These are phyloP conservation scores for Hirtodrosophila confusa DNA, from an alignment of 2,888 invertebrate genomes.

Conservation along the genomic window DNA sequence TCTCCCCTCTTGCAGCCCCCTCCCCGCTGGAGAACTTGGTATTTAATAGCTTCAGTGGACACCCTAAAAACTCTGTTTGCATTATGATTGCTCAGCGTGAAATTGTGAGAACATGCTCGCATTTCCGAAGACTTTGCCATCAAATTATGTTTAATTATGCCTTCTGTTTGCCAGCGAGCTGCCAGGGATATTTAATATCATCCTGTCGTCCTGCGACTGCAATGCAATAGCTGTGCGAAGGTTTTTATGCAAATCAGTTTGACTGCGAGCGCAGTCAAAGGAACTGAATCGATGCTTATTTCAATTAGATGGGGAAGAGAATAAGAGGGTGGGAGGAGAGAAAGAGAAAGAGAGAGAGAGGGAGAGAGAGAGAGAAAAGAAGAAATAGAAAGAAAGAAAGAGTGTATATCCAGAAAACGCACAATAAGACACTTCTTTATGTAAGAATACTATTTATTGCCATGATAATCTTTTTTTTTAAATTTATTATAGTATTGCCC, in stretches of 20 bases:
- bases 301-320: no score
- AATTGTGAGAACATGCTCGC: constrained; percentile 67
- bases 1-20: constrained; percentile 30
- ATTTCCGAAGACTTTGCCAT: constrained; percentile 39
- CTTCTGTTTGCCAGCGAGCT: constrained; percentile 34
- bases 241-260: constrained; percentile 57
- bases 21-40: constrained; percentile 41
- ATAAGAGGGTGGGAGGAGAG: no score
- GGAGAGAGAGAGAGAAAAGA: no score
- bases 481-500: no score
- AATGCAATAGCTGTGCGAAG: constrained; percentile 76
- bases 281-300: no score
- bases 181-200: constrained; percentile 67
- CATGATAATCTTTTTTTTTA: no score
- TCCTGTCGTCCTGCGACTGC: constrained; percentile 46
- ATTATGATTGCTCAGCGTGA: constrained; percentile 75
- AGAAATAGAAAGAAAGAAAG: no score
- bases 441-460: no score
- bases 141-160: constrained; percentile 67
- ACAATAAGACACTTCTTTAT: no score
- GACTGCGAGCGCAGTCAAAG: no score
- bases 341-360: no score
- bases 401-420: no score
- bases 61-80: constrained; percentile 49
- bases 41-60: constrained; percentile 76